Conservation (phyloP, 2,888 invertebrate species). For the Nemotelus pantherinus region DNA sequence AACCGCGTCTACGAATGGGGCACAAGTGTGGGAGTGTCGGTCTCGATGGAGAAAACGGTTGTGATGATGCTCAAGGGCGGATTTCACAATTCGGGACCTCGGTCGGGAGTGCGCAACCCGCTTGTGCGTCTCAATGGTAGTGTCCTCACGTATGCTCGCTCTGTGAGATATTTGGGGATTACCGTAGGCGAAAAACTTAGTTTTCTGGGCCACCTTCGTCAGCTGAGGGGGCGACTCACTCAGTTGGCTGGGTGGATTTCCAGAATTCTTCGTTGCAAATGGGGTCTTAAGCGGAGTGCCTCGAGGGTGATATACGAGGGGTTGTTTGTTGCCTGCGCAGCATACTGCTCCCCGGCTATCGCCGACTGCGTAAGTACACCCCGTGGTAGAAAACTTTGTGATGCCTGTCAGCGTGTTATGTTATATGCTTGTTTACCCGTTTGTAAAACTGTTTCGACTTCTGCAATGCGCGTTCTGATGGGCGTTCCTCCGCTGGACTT, state of each 20-base stretch:
- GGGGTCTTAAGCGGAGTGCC: background rate
- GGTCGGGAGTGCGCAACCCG: background rate
- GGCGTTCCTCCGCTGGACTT: background rate
- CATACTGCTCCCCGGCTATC: background rate
- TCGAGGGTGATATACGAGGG: background rate
- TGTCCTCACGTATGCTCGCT: background rate
- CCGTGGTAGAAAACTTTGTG: too few relatives aligned
- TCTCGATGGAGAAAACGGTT: background rate
- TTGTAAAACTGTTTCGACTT: background rate
- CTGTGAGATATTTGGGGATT: constrained; percentile 7
- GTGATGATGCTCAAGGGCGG: background rate
- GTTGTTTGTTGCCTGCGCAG: background rate
- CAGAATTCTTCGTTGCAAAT: background rate
- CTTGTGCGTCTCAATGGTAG: background rate
- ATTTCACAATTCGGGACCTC: too few relatives aligned
- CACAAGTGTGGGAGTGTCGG: background rate
- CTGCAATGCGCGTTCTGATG: background rate
- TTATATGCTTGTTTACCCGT: background rate
- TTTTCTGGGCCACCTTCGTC: background rate
- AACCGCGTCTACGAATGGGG: background rate
- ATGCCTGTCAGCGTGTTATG: background rate
- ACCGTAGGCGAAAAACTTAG: background rate
- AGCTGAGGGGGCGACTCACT: background rate
- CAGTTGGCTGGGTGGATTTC: background rate
- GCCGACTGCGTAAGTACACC: background rate